These are phyloP conservation scores for Origma solitaria DNA, from an alignment of 2,113 vertebrate species.

Conservation along the genomic window DNA sequence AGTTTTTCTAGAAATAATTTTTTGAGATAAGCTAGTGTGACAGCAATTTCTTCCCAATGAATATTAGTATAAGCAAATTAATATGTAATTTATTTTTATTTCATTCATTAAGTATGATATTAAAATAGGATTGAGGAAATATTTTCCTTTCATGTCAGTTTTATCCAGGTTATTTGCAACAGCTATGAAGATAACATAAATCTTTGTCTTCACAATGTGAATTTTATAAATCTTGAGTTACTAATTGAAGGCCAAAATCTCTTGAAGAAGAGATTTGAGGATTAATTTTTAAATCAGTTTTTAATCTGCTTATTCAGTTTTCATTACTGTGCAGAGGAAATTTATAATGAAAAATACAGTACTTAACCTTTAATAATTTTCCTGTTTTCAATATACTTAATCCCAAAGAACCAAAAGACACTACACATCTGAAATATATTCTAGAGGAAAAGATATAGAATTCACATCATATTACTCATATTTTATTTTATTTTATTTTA, in stretches of 20 bases:
- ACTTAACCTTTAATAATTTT: constrained; percentile 70
- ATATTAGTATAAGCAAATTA: background rate
- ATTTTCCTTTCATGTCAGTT: constrained; percentile 52
- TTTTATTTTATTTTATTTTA: background rate
- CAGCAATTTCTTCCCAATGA: background rate
- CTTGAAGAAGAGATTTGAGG: constrained; percentile 71
- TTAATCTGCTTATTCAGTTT: constrained; percentile 76
- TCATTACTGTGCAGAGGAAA: constrained; percentile 64
- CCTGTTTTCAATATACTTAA: constrained; percentile 51
- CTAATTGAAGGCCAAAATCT: constrained; percentile 72
- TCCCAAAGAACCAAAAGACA: background rate
- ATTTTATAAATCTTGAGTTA: constrained; percentile 63
- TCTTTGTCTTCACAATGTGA: constrained; percentile 28
- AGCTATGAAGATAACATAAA: constrained; percentile 41
- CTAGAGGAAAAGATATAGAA: background rate
- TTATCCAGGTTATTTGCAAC: constrained; percentile 46
- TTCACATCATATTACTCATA: background rate
- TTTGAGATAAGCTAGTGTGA: background rate
- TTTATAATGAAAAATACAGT: constrained; percentile 68
- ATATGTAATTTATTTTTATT: background rate
- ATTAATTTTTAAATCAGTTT: constrained; percentile 77
- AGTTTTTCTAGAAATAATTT: background rate
- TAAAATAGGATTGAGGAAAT: constrained; percentile 34
- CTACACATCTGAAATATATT: background rate
- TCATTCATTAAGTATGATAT: constrained; percentile 32